These are phyloP conservation scores for Agriopis aurantiaria DNA, from an alignment of 2,888 invertebrate species.

Conservation along the genomic window DNA sequence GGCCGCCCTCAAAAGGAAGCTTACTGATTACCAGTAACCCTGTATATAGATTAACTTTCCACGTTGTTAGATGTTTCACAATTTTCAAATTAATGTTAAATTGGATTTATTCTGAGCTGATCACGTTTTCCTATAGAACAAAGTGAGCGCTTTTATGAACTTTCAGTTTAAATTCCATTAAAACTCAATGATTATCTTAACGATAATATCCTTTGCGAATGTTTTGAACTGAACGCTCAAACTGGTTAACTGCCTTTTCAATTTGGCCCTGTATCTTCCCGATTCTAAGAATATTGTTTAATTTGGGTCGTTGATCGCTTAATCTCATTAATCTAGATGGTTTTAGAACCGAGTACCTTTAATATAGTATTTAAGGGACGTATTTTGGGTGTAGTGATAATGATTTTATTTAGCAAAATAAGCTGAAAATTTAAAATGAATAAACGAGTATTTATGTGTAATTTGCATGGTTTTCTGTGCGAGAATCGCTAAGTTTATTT, in stretches of 20 bases:
- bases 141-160: conserved; percentile 26
- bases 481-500: no score
- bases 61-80: no score
- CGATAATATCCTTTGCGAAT: conserved; percentile 35
- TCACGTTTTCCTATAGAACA: conserved; percentile 20
- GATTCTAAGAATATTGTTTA: conserved; percentile 28
- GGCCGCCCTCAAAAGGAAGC: no score
- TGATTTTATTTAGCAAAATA: not conserved
- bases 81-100: not conserved
- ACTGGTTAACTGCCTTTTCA: conserved; percentile 31
- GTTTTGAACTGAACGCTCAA: conserved; percentile 22
- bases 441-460: no score
- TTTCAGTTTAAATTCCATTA: conserved; percentile 37
- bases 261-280: conserved; percentile 30
- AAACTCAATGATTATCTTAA: conserved; percentile 41
- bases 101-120: conserved; percentile 7
- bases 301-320: conserved; percentile 23
- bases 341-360: not conserved
- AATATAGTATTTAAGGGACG: not conserved
- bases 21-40: no score
- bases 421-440: no score
- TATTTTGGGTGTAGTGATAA: not conserved
- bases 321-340: conserved; percentile 20
- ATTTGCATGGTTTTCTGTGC: no score
- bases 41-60: no score